Evolutionary conservation across 2,888 invertebrate species (phyloP), one percentile per base, ranked within the genome.

Genomic region (Uloborus plumipes): DNA sequence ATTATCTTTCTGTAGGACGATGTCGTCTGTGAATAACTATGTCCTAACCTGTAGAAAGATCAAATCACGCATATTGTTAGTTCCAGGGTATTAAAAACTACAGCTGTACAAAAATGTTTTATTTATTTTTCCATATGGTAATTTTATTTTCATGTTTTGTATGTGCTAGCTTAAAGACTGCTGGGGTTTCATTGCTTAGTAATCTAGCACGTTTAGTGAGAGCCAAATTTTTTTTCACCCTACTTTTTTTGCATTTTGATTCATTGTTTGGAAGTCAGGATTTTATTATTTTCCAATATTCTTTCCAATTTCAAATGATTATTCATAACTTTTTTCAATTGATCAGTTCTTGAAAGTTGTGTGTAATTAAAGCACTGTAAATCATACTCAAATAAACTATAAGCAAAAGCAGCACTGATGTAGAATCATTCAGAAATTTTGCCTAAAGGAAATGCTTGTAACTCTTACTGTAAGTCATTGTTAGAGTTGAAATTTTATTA

Each of bases 11-110:
- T 66, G 66, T 75, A 75, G 66, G 66, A 58, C 50, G 66, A 55
- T 47, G 65, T 55, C 66, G n/a, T 65, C n/a, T 39, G 20, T 47
- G 70, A 70, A 55, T 58, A 58, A 58, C 55, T 70, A 55, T 39
- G 65, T 65, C 55, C 64, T 65, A 65, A 66, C 74, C 66, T 55
- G 66, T 74, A 74, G 73, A 73, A 73, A 64, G 65, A 39, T 58
- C 55, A 55, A 73, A 73, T 18, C 15, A 59, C 50, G 61, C 49
- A 26, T 59, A 50, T 61, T 61, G 47, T 58, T 70, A 70, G 58
- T 47, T 69, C 39, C 39, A 47, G 53, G 58, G 14, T 70, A 31
- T 72, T 72, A 61, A 18, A 59, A 70, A 70, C 53, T 67, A 18
- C 67, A 53, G 26, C 67, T 53, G 55, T 64, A 53, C n/a, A n/a